phyloP scores from a whole-genome alignment of 2,888 invertebrate species.

The Fragum fragum region DNA sequence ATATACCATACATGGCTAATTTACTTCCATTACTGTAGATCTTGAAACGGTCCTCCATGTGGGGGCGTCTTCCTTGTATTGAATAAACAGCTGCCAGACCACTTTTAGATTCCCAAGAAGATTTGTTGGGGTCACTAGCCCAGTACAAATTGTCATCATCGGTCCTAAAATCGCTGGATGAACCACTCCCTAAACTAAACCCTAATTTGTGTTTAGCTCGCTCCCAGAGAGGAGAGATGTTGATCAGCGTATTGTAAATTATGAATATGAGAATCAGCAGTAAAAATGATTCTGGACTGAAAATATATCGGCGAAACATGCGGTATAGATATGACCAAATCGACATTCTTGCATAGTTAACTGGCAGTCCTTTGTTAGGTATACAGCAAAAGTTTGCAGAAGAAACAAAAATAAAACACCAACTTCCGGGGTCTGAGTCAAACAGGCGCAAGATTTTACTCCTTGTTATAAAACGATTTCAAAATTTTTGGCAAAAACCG shows the following conservation, averaged over 20 bases:
- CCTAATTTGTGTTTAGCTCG: conserved; percentile 52
- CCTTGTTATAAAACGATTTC: background rate
- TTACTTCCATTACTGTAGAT: conserved; percentile 94
- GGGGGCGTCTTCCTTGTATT: conserved; percentile 95
- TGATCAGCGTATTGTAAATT: conserved; percentile 76
- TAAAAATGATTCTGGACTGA: conserved; percentile 78
- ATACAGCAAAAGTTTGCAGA: background rate
- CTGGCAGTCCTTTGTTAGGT: background rate
- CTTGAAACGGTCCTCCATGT: conserved; percentile 98
- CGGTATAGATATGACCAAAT: conserved; percentile 47
- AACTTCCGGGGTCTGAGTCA: conserved; percentile 30
- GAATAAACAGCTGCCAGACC: conserved; percentile 95
- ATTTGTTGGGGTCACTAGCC: conserved; percentile 69
- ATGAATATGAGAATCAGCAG: conserved; percentile 71
- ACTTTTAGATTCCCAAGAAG: conserved; percentile 92
- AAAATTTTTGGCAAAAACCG: background rate
- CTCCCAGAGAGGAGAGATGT: conserved; percentile 76
- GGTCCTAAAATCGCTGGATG: background rate
- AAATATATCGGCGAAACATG: conserved; percentile 71
- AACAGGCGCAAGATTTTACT: background rate
- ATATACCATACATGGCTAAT: conserved; percentile 95
- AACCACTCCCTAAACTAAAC: background rate
- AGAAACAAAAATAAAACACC: conserved; percentile 11
- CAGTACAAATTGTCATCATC: conserved; percentile 40
- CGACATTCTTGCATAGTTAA: background rate